These are phyloP conservation scores for Phylloscopus collybita DNA, from an alignment of 2,797 vertebrate genomes.

Conservation along the genomic window DNA sequence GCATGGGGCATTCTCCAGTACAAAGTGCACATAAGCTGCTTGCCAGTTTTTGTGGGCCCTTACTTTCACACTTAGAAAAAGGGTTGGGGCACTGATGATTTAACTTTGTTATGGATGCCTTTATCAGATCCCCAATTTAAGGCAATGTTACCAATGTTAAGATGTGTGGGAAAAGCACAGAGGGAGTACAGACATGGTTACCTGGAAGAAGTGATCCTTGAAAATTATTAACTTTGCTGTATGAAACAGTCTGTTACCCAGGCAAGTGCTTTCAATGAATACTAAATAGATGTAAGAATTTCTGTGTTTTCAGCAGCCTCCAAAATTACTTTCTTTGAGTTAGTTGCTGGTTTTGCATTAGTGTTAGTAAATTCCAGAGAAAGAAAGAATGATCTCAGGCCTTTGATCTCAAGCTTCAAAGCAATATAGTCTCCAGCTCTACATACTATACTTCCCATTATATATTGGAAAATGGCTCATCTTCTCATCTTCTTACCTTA, in stretches of 20 bases:
- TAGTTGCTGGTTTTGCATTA: constrained; percentile 16
- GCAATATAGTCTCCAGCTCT: background rate
- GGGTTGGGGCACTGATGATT: background rate
- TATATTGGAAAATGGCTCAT: background rate
- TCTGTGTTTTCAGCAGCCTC: constrained; percentile 17
- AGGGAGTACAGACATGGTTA: background rate
- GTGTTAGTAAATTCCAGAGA: background rate
- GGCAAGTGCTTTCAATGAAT: constrained; percentile 1
- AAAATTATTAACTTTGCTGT: background rate
- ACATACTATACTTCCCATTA: background rate
- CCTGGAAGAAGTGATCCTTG: background rate
- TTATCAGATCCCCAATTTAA: background rate
- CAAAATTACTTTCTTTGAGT: constrained; percentile 8
- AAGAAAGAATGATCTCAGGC: background rate
- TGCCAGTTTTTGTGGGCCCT: background rate
- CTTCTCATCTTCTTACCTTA: background rate
- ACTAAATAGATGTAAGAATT: background rate
- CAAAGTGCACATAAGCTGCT: background rate
- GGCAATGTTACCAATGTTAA: background rate
- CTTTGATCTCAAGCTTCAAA: constrained; percentile 9
- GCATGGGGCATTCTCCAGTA: background rate
- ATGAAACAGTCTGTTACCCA: background rate
- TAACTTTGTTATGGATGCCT: background rate
- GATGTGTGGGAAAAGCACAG: background rate
- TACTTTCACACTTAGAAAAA: background rate